phyloP scores from a whole-genome alignment of 1,140 invertebrate species.

The Trichonephila clavata region DNA sequence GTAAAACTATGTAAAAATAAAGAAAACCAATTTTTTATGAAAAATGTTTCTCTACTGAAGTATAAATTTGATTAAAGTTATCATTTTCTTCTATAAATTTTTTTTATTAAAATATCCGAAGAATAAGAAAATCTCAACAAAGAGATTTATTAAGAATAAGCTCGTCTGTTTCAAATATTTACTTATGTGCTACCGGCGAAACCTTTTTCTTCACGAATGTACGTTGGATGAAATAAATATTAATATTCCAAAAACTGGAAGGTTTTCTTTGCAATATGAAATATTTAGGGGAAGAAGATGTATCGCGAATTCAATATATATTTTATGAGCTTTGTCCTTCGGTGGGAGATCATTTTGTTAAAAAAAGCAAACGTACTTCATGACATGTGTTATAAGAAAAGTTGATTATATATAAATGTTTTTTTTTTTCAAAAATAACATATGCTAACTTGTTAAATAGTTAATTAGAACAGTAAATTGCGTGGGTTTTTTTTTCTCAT shows the following conservation, averaged over 20 bases:
- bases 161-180: background rate
- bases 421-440: background rate
- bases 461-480: no score
- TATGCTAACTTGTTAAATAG: no score
- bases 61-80: no score
- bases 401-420: background rate
- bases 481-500: no score
- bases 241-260: background rate
- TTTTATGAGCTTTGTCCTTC: background rate
- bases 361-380: background rate
- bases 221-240: conserved; percentile 1
- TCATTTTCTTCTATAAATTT: no score
- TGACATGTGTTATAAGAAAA: background rate
- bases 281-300: background rate
- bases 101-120: no score
- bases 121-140: no score
- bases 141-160: background rate
- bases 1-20: no score
- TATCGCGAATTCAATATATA: background rate
- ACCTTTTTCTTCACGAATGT: background rate
- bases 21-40: no score
- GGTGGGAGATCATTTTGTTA: background rate
- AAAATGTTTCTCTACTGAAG: no score
- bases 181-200: background rate
- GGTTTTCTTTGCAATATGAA: background rate